Base-by-base conservation (phyloP, 2,797 vertebrate genomes). In the Tangara arthus region DNA sequence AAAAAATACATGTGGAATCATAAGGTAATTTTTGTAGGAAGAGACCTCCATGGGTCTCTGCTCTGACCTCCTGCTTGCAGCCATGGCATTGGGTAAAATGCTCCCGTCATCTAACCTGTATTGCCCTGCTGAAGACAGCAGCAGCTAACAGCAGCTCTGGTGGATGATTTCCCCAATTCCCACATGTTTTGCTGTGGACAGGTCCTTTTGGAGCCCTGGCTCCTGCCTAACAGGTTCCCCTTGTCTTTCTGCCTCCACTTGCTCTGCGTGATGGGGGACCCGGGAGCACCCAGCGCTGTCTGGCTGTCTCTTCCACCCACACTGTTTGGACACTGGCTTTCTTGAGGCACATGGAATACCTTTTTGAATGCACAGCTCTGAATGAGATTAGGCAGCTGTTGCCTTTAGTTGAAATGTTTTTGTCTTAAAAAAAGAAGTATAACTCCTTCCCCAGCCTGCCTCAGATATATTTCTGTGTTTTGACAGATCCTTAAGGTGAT, bases 211-310 rank as follows among this genome's bases (percentile, higher is more conserved):
- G 90, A 84, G 20, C n/a, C 55, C 30, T 42, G 78, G 26, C 64
- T 94, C 21, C 75, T 68, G 79, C 20, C 4, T 66, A 77, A 61
- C 94, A 87, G 87, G 90, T 92, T 96, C n/a, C 37, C 82, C 93
- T 92, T 50, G 87, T 95, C 60, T 52, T 95, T 77, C 68, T 87
- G 60, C 56, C 46, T 84, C 19, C 19, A 11, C 64, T 41, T 71
- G 24, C 46, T 82, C 27, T 52, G 30, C 0, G 1, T 46, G 42
- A 57, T 55, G 53, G 88, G 73, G 86, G 64, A 79, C 26, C 17
- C 0, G 0, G 53, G 56, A 89, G 60, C 68, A 23, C 10, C 5
- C 60, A 56, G 73, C 1, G 4, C 34, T 0, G 6, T 23, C 47
- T 49, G 60, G 12, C 69, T 80, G 53, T 59, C 77, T 87, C 23